Percentiles rank a stretch among this genome's conserved stretches.
Evolutionary conservation across 2,888 invertebrate genomes (phyloP).

Genomic region (Drosophila trichaetosa): DNA sequence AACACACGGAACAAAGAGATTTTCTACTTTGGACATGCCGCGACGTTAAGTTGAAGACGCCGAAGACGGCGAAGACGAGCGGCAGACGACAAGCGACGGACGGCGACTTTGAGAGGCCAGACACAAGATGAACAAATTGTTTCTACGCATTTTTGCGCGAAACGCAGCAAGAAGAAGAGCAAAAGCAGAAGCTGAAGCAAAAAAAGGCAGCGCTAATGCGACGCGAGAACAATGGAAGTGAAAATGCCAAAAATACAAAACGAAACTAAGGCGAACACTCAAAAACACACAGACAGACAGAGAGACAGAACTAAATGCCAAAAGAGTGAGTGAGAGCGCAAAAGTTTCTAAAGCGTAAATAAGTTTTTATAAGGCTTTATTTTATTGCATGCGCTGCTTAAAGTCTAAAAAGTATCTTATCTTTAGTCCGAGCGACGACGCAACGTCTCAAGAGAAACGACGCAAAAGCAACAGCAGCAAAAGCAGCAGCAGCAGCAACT

Average conservation of each 20-base stretch:
- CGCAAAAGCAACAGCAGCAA: conserved; percentile 44
- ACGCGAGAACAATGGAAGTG: conserved; percentile 63
- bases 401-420: conserved; percentile 68
- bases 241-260: conserved; percentile 60
- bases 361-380: conserved; percentile 60
- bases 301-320: conserved; percentile 19
- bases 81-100: background rate
- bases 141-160: conserved; percentile 60
- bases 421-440: conserved; percentile 39
- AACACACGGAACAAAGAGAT: conserved; percentile 66
- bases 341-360: conserved; percentile 58
- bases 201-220: conserved; percentile 55
- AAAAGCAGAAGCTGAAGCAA: conserved; percentile 18
- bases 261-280: conserved; percentile 45
- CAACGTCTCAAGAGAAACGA: conserved; percentile 45
- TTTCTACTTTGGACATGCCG: conserved; percentile 61
- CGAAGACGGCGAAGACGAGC: conserved; percentile 7
- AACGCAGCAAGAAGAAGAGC: conserved; percentile 28
- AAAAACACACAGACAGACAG: background rate
- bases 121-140: conserved; percentile 50
- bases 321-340: conserved; percentile 15
- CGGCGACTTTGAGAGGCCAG: conserved; percentile 42
- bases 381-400: conserved; percentile 71
- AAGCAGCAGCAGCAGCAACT: conserved; percentile 5
- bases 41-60: conserved; percentile 27